phyloP scores from a whole-genome alignment of 2,888 invertebrate species.

The Acanthosepion pharaonis region DNA sequence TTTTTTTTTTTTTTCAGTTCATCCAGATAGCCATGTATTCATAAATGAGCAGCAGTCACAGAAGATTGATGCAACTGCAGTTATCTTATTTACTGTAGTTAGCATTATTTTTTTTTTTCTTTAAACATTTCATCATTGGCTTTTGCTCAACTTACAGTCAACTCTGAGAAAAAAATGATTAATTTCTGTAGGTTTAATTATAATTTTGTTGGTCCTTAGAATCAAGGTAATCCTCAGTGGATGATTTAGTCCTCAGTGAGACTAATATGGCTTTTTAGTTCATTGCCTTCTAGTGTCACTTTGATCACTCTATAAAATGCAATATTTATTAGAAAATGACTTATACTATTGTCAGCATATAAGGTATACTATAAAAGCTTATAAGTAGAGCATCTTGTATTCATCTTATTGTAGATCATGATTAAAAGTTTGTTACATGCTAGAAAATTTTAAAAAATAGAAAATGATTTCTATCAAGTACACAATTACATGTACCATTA shows the following conservation, averaged over 20 bases:
- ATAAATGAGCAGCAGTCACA: conserved; percentile 53
- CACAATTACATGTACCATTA: too few relatives aligned
- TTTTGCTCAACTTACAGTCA: background rate
- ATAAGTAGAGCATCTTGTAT: too few relatives aligned
- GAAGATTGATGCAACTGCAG: background rate
- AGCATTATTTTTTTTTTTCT: background rate
- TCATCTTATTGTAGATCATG: too few relatives aligned
- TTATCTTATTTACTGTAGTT: background rate
- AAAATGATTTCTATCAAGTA: too few relatives aligned
- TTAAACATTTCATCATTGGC: background rate
- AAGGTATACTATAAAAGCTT: too few relatives aligned
- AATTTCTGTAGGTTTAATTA: background rate
- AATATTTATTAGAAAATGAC: too few relatives aligned
- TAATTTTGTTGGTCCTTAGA: background rate
- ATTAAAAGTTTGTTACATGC: too few relatives aligned
- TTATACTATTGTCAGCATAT: too few relatives aligned
- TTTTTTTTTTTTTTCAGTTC: conserved; percentile 62
- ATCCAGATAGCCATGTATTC: conserved; percentile 71
- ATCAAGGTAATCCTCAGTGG: too few relatives aligned
- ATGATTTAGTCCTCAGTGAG: background rate
- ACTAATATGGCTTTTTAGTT: background rate
- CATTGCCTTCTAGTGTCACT: background rate
- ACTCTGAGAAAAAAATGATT: background rate
- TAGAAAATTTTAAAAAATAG: too few relatives aligned
- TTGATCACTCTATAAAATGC: too few relatives aligned